Evolutionary conservation across 1,140 invertebrate species (phyloP).

Genomic region (Drosophila sechellia): DNA sequence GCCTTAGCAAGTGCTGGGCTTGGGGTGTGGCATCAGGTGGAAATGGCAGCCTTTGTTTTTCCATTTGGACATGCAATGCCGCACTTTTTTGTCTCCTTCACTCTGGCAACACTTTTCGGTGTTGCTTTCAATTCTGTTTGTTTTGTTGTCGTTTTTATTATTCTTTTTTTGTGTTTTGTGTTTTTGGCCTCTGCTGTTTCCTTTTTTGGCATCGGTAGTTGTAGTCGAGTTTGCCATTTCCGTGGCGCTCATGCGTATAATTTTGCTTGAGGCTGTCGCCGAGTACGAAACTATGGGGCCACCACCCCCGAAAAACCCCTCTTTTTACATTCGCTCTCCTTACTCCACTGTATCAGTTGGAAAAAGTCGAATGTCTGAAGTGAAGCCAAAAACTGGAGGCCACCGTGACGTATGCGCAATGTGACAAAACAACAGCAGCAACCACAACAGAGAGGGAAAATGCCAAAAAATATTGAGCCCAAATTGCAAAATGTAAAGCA

Average conservation of each 20-base stretch:
- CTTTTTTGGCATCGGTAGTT: conserved; percentile 55
- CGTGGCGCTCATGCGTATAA: conserved; percentile 81
- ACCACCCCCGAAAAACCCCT: background rate
- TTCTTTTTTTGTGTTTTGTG: conserved; percentile 13
- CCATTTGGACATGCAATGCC: conserved; percentile 54
- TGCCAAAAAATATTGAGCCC: conserved; percentile 39
- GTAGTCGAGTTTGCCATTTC: conserved; percentile 78
- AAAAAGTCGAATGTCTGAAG: conserved; percentile 43
- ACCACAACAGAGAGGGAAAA: conserved; percentile 14
- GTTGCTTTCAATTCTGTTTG: conserved; percentile 77
- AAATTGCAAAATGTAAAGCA: conserved; percentile 26
- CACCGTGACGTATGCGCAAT: conserved; percentile 73
- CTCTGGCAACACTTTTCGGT: conserved; percentile 66
- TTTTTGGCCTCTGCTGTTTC: conserved; percentile 35
- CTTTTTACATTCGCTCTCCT: background rate
- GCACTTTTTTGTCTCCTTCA: conserved; percentile 36
- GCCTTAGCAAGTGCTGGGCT: conserved; percentile 27
- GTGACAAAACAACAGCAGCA: conserved; percentile 41
- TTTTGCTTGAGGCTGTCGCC: conserved; percentile 79
- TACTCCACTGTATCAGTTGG: conserved; percentile 2
- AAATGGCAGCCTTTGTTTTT: conserved; percentile 51
- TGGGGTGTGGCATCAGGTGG: conserved; percentile 50
- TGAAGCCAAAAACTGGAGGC: conserved; percentile 49
- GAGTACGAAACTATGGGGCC: conserved; percentile 70
- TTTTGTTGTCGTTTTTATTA: conserved; percentile 30